Conservation (phyloP, 2,113 vertebrate species). For the Baryphthengus martii region DNA sequence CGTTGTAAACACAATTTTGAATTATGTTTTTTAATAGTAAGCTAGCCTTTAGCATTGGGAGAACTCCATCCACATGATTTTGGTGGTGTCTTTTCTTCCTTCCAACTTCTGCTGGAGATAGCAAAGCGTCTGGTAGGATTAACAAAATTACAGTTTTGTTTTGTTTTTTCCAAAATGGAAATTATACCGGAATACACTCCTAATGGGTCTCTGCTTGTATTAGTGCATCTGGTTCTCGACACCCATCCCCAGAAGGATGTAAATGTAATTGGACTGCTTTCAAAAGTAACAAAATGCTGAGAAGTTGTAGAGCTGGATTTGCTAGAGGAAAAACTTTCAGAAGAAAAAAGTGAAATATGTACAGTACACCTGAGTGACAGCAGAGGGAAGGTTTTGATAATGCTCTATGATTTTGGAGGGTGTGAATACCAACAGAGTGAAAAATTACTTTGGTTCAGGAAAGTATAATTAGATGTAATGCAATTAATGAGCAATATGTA, state of each 20-base stretch:
- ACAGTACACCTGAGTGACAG: not conserved
- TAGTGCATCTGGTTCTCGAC: constrained; percentile 18
- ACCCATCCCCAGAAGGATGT: not conserved
- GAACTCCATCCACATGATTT: not conserved
- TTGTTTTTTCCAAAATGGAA: constrained; percentile 30
- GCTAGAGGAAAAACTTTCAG: not conserved
- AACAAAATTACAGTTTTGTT: not conserved
- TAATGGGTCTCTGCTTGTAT: not conserved
- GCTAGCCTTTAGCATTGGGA: not conserved
- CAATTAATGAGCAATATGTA: not conserved
- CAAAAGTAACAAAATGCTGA: constrained; percentile 5
- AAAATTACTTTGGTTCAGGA: constrained; percentile 5
- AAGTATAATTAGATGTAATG: not conserved
- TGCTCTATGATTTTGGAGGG: not conserved
- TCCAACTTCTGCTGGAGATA: not conserved
- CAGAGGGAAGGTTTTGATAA: not conserved
- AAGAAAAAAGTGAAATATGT: not conserved
- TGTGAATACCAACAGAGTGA: not conserved
- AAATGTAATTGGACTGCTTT: not conserved
- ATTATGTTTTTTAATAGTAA: not conserved
- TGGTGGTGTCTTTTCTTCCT: not conserved
- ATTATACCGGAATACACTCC: not conserved
- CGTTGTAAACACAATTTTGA: not conserved
- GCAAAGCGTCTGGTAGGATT: not conserved
- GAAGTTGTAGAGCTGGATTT: constrained; percentile 5